Base-by-base conservation (phyloP, 2,888 invertebrate species). In the Ecliptopera silaceata region DNA sequence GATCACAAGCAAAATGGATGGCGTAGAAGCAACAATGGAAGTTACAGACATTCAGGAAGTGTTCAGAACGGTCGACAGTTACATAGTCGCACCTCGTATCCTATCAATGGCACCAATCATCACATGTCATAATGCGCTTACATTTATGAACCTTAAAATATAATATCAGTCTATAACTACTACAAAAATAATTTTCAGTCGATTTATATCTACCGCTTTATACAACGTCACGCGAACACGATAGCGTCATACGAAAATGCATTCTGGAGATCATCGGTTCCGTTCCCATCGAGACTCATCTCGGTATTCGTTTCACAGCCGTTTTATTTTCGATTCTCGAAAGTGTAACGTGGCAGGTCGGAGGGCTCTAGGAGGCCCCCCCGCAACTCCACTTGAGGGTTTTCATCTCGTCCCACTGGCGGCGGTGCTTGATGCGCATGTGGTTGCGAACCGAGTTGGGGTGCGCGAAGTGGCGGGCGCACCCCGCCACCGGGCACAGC, bases 381-480 rank as follows among this genome's bases (percentile, higher is more conserved):
- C 90, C 93, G 80, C 93, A 93, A 74, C 94, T 94, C 95, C 95
- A 95, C 77, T 94, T 94, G 65, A 95, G 92, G 53, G 95, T 95
- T 89, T 96, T 96, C 94, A 96, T 96, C 82, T 94, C 93, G 77
- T 95, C 95, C 96, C 96, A 96, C 79, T 96, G 95, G 68, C 93
- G 89, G 44, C 95, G 93, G 86, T 96, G 96, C 84, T 96, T 96
- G 76, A 95, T 93, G 71, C 96, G 92, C 96, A 96, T 96, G 87
- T 96, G 96, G 91, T 96, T 96, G 73, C 96, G 93, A 68, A 96
- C 96, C 56, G 96, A 96, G 90, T 96, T 96, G 62, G 96, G 96
- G 86, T 96, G 96, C 61, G 95, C 93, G 85, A 96, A 96, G 69
- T 92, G 92, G 64, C 95, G 93, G 51, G 94, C 94, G 85, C 96